Evolutionary conservation across 2,888 invertebrate genomes (phyloP).

Genomic region (Eristalis intricaria): DNA sequence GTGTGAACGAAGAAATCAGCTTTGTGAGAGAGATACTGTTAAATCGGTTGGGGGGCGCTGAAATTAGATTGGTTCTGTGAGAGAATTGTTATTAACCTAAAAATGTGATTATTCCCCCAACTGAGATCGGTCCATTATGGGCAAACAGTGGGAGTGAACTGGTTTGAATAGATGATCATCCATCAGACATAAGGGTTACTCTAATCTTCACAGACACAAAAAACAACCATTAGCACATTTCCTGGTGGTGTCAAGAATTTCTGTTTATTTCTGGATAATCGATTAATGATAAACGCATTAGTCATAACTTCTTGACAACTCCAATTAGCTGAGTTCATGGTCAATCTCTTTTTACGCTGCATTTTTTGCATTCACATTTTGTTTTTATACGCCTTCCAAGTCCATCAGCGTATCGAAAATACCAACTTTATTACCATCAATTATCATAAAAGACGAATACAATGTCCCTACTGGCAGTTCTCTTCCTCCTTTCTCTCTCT

Average conservation of each 20-base stretch:
- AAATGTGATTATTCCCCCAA: neutral
- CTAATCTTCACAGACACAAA: too few species aligned
- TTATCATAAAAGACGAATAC: slow-evolving; percentile 55
- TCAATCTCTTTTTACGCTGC: slow-evolving; percentile 11
- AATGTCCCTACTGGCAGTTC: slow-evolving; percentile 30
- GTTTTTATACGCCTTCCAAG: neutral
- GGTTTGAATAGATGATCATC: too few species aligned
- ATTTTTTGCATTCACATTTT: slow-evolving; percentile 1
- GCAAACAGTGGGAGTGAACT: too few species aligned
- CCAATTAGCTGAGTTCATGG: slow-evolving; percentile 20
- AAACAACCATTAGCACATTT: too few species aligned
- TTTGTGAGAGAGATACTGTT: neutral
- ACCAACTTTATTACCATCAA: slow-evolving; percentile 58
- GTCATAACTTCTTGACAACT: neutral
- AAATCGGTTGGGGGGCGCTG: neutral
- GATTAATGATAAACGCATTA: neutral
- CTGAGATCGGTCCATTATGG: too few species aligned
- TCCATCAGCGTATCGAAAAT: slow-evolving; percentile 37
- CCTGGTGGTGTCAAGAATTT: too few species aligned
- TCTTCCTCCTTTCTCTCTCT: neutral
- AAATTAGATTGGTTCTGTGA: neutral
- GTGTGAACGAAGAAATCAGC: neutral
- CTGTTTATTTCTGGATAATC: neutral
- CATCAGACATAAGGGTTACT: too few species aligned
- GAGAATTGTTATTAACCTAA: neutral